These are phyloP conservation scores for Bembecia ichneumoniformis DNA, from an alignment of 2,888 invertebrate genomes.

Conservation along the genomic window DNA sequence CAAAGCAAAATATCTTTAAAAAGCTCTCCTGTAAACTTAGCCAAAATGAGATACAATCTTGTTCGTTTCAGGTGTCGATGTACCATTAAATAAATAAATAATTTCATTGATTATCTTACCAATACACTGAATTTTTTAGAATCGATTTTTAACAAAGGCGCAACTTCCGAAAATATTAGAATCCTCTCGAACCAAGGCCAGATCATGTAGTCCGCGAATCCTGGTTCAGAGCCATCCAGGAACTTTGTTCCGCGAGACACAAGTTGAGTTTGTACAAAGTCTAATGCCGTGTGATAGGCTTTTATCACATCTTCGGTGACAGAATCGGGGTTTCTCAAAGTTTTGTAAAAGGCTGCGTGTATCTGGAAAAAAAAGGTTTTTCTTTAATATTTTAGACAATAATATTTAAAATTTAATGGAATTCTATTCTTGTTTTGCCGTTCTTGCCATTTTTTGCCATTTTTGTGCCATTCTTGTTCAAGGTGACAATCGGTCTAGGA, in stretches of 20 bases:
- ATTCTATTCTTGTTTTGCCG: no score
- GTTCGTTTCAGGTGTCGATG: neutral
- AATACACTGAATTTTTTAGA: constrained; percentile 61
- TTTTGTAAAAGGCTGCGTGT: constrained; percentile 26
- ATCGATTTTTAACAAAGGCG: constrained; percentile 65
- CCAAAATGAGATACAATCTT: no score
- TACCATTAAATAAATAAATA: neutral
- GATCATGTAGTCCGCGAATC: constrained; percentile 86
- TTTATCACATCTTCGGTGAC: constrained; percentile 30
- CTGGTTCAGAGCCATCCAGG: constrained; percentile 77
- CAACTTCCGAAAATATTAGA: constrained; percentile 50
- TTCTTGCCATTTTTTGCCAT: no score
- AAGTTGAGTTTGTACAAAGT: constrained; percentile 76
- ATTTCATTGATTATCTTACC: constrained; percentile 24
- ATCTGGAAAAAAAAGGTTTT: constrained; percentile 24
- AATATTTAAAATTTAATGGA: no score
- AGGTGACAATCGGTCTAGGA: no score
- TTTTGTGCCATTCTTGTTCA: no score
- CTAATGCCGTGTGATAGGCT: constrained; percentile 54
- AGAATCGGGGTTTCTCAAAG: constrained; percentile 27
- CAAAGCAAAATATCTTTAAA: no score
- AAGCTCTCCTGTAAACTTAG: no score
- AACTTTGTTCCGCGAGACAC: constrained; percentile 72
- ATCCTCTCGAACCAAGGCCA: constrained; percentile 89
- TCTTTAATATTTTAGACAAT: no score